phyloP scores from a whole-genome alignment of 2,888 invertebrate species.

The Encarsia formosa region DNA sequence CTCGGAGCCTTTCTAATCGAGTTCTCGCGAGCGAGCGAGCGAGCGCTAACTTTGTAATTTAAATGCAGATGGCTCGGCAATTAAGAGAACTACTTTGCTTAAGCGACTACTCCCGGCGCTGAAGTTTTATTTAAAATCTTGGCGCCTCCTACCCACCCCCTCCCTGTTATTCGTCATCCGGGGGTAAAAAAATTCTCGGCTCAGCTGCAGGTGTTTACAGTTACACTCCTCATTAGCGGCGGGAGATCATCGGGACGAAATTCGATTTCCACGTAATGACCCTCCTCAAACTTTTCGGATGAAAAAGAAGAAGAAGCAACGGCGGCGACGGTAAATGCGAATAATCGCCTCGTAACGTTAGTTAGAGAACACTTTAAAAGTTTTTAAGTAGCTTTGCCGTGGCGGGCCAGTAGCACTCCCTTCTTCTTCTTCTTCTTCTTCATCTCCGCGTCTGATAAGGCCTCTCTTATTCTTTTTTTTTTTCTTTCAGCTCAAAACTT shows the following conservation, averaged over 20 bases:
- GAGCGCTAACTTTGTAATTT: conserved; percentile 29
- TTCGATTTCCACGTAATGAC: no score
- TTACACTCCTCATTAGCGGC: no score
- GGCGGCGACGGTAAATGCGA: conserved; percentile 36
- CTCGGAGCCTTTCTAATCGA: conserved; percentile 28
- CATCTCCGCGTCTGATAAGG: conserved; percentile 16
- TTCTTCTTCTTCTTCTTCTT: conserved; percentile 14
- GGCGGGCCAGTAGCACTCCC: no score
- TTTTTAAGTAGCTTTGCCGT: conserved; percentile 43
- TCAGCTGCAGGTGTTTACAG: background rate
- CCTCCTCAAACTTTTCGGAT: no score
- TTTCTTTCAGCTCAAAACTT: no score
- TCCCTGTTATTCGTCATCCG: no score
- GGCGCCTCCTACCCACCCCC: background rate
- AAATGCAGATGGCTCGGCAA: conserved; percentile 31
- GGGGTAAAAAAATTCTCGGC: background rate
- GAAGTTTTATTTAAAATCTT: conserved; percentile 27
- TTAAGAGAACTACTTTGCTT: conserved; percentile 30
- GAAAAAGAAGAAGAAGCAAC: conserved; percentile 16
- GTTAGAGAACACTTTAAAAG: conserved; percentile 44
- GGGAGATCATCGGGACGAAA: no score
- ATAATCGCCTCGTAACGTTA: conserved; percentile 44
- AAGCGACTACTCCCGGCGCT: conserved; percentile 18
- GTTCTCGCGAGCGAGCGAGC: conserved; percentile 18
- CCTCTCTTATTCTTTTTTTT: conserved; percentile 1